phyloP scores from a whole-genome alignment of 2,113 vertebrate species.

The Gambusia holbrooki region DNA sequence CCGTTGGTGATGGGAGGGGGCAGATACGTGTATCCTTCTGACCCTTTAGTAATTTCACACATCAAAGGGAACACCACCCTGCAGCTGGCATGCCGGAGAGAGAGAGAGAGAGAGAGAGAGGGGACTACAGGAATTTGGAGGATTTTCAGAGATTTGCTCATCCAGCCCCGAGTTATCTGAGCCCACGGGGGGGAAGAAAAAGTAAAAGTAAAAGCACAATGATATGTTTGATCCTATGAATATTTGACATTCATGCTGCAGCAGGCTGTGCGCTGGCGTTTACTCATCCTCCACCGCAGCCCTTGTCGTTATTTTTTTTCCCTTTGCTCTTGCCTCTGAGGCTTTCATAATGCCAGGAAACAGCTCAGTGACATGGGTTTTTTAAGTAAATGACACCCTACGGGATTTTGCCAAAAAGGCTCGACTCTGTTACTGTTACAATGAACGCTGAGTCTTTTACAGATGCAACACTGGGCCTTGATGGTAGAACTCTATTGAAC shows the following conservation, averaged over 20 bases:
- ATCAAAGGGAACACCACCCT: constrained; percentile 72
- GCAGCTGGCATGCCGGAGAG: constrained; percentile 46
- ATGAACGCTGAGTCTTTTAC: constrained; percentile 40
- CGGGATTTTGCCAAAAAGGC: constrained; percentile 53
- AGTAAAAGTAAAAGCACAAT: constrained; percentile 74
- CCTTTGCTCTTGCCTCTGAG: constrained; percentile 41
- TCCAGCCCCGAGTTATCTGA: constrained; percentile 74
- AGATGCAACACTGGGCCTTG: constrained; percentile 23
- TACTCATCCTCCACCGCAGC: constrained; percentile 41
- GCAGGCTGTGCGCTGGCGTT: constrained; percentile 45
- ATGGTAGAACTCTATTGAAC: constrained; percentile 37
- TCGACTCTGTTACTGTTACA: constrained; percentile 45
- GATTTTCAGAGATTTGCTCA: constrained; percentile 77
- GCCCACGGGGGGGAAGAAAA: constrained; percentile 63
- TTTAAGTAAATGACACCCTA: constrained; percentile 60
- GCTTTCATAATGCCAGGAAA: constrained; percentile 50
- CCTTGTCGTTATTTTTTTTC: constrained; percentile 53
- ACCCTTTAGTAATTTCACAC: constrained; percentile 72
- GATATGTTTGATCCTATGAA: constrained; percentile 80
- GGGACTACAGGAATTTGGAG: constrained; percentile 66
- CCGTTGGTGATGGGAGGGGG: constrained; percentile 56
- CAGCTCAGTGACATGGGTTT: constrained; percentile 53
- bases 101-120: constrained; percentile 36
- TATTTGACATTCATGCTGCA: constrained; percentile 79
- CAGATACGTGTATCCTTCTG: constrained; percentile 60